Conservation (phyloP, 2,113 vertebrate genomes). For the Centrocercus urophasianus region DNA sequence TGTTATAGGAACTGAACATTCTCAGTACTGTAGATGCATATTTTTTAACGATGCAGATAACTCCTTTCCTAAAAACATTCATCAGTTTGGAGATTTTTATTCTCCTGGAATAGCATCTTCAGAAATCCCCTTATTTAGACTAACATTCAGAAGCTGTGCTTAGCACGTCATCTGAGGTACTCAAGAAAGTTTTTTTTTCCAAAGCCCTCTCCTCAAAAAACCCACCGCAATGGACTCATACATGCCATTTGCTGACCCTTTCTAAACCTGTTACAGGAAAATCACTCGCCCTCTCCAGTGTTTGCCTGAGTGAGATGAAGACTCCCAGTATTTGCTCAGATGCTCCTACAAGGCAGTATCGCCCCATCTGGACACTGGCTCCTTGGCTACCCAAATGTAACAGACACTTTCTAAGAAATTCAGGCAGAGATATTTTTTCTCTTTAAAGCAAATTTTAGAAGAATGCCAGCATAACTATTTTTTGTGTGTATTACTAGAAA, state of each 20-base stretch:
- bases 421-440: not conserved
- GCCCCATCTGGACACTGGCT: rapidly evolving
- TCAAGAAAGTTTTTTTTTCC: not conserved
- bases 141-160: not conserved
- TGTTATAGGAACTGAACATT: conserved; percentile 37
- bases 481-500: not conserved
- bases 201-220: not conserved
- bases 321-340: rapidly evolving
- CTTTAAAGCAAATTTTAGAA: not conserved
- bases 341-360: not conserved
- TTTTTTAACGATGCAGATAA: conserved; percentile 32
- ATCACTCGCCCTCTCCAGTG: rapidly evolving
- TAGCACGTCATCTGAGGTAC: not conserved
- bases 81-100: not conserved
- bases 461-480: not conserved
- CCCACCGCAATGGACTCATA: not conserved
- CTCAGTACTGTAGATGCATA: not conserved
- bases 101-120: not conserved
- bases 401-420: not conserved
- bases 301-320: not conserved
- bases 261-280: not conserved
- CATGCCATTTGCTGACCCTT: conserved; percentile 13
- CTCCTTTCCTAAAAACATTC: not conserved
- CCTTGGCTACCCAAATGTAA: not conserved
- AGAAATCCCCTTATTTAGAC: not conserved